A percentile compares a stretch with the other conserved stretches of the same genome.
These are phyloP conservation scores for Vidua macroura DNA, from an alignment of 2,113 vertebrate genomes.

Conservation along the genomic window DNA sequence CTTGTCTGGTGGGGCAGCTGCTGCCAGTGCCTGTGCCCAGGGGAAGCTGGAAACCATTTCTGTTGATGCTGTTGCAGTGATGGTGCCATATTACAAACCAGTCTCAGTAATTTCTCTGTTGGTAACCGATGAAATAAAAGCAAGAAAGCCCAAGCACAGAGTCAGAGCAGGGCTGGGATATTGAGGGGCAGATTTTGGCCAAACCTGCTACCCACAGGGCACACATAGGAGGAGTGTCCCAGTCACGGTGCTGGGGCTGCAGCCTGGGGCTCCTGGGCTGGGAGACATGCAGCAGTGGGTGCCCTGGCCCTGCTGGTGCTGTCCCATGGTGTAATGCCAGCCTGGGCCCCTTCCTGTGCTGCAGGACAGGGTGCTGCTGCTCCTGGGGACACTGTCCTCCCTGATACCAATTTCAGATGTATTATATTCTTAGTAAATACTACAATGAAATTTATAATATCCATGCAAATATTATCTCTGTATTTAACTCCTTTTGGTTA, in stretches of 20 bases:
- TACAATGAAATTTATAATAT: neutral
- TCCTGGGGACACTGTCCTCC: neutral
- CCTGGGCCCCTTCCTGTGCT: neutral
- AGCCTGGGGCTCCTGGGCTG: neutral
- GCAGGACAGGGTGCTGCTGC: neutral
- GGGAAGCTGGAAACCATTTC: neutral
- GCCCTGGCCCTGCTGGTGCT: rapidly evolving
- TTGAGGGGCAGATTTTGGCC: neutral
- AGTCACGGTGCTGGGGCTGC: rapidly evolving
- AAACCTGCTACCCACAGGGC: neutral
- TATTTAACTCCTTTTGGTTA: slow-evolving; percentile 26
- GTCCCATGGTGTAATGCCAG: rapidly evolving
- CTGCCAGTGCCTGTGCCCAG: rapidly evolving
- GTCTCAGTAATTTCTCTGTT: neutral
- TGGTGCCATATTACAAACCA: neutral
- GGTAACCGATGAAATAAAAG: neutral
- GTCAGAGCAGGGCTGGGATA: neutral
- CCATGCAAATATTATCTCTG: slow-evolving; percentile 16
- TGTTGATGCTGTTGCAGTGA: neutral
- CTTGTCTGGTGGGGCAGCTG: rapidly evolving
- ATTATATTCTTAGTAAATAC: neutral
- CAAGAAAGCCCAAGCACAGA: neutral
- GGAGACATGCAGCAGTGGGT: rapidly evolving
- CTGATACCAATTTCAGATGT: neutral
- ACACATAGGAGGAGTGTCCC: no score